Percentiles rank a stretch among this genome's conserved stretches.
These are phyloP conservation scores for Taxidea taxus DNA, from an alignment of 2,113 vertebrate genomes.

Conservation along the genomic window DNA sequence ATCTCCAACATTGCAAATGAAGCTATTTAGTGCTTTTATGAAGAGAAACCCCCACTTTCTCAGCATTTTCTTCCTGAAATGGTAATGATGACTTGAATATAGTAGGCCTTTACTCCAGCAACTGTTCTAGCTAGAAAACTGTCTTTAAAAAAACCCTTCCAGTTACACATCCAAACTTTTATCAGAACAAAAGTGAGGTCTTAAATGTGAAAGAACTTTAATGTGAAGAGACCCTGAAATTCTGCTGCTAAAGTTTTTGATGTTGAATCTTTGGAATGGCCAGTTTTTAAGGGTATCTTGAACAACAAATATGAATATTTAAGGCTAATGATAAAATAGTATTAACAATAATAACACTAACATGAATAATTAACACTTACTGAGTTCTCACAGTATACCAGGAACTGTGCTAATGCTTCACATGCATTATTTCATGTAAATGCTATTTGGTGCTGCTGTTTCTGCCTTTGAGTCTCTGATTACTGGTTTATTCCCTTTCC, in stretches of 20 bases:
- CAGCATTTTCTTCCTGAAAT: constrained; percentile 12
- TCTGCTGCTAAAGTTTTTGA: neutral
- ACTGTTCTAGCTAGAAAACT: neutral
- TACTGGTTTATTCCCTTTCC: neutral
- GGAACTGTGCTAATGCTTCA: neutral
- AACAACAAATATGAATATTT: neutral
- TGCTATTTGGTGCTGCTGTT: neutral
- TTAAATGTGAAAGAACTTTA: neutral
- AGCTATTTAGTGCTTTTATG: neutral
- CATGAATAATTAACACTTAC: neutral
- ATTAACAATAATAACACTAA: neutral
- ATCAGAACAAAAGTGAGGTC: neutral
- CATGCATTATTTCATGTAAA: neutral
- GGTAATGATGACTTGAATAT: neutral
- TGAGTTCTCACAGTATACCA: neutral
- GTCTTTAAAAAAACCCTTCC: neutral
- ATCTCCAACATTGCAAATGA: neutral
- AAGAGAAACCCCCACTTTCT: neutral
- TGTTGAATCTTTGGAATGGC: neutral
- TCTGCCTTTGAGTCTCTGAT: neutral
- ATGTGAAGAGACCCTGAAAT: neutral
- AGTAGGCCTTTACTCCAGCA: neutral
- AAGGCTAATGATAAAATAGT: neutral
- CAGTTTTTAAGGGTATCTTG: neutral
- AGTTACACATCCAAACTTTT: neutral